phyloP scores from a whole-genome alignment of 2,797 vertebrate genomes.

The Ptychobarbus kaznakovi region DNA sequence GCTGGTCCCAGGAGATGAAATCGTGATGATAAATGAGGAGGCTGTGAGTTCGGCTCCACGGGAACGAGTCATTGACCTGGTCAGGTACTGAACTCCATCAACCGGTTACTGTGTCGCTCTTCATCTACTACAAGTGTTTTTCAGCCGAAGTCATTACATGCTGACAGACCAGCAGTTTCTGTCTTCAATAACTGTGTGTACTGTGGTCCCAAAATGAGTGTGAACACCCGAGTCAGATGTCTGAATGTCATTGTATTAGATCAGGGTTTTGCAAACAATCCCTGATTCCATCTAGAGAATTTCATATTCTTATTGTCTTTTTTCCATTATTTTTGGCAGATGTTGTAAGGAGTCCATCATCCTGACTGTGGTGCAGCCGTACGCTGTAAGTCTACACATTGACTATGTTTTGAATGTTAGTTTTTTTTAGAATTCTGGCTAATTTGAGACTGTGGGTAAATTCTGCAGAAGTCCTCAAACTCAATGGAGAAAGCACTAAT shows the following conservation, averaged over 20 bases:
- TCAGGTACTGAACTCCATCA: slow-evolving; percentile 83
- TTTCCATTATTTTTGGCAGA: slow-evolving; percentile 70
- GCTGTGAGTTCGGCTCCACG: slow-evolving; percentile 92
- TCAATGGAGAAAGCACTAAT: background rate
- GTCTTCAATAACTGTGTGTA: background rate
- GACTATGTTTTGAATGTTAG: background rate
- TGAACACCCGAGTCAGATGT: background rate
- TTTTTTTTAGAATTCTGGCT: background rate
- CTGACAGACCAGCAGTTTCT: background rate
- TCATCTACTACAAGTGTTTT: background rate
- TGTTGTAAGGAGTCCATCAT: slow-evolving; percentile 98
- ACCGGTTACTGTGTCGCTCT: slow-evolving; percentile 1
- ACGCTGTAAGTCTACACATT: slow-evolving; percentile 85
- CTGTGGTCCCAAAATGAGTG: background rate
- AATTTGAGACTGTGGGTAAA: background rate
- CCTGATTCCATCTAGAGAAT: background rate
- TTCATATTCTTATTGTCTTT: background rate
- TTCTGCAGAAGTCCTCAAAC: background rate
- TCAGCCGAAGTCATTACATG: background rate
- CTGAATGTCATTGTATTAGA: background rate
- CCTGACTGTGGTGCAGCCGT: slow-evolving; percentile 95
- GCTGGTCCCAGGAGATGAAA: slow-evolving; percentile 95
- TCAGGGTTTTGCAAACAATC: background rate
- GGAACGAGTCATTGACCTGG: slow-evolving; percentile 97
- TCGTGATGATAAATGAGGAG: slow-evolving; percentile 99